phyloP scores from a whole-genome alignment of 2,888 invertebrate species.

The Diarsia rubi region DNA sequence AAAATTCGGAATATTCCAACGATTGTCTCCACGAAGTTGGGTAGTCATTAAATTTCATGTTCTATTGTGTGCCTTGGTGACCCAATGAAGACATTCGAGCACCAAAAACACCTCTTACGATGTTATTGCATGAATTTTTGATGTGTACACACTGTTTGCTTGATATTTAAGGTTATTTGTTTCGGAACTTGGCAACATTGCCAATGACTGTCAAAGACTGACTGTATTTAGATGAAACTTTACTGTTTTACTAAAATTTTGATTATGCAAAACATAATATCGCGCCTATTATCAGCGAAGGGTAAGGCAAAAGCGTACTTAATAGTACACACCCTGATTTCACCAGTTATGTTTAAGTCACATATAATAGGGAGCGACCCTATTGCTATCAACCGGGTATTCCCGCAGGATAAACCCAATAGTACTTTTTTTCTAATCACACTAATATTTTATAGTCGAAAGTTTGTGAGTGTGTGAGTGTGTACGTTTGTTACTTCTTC shows the following conservation, averaged over 20 bases:
- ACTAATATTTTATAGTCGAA: too few species aligned
- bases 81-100: slow-evolving; percentile 46
- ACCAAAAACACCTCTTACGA: slow-evolving; percentile 16
- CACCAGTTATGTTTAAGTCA: too few species aligned
- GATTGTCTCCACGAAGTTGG: slow-evolving; percentile 59
- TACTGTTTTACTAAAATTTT: background rate
- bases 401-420: too few species aligned
- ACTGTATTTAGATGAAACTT: background rate
- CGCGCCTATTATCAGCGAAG: too few species aligned
- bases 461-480: too few species aligned
- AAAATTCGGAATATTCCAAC: slow-evolving; percentile 70
- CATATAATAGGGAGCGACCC: too few species aligned
- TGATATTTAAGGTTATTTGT: slow-evolving; percentile 19
- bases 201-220: background rate
- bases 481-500: too few species aligned
- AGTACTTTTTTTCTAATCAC: too few species aligned
- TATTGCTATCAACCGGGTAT: too few species aligned
- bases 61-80: slow-evolving; percentile 23
- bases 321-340: too few species aligned
- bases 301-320: too few species aligned
- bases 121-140: slow-evolving; percentile 25
- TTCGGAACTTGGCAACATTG: background rate
- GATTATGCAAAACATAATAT: background rate
- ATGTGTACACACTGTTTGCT: slow-evolving; percentile 15
- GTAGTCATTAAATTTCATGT: slow-evolving; percentile 71